A percentile compares a stretch with the other conserved stretches of the same genome.
Evolutionary conservation across 2,888 invertebrate species (phyloP).

Genomic region (Lepas anatifera): DNA sequence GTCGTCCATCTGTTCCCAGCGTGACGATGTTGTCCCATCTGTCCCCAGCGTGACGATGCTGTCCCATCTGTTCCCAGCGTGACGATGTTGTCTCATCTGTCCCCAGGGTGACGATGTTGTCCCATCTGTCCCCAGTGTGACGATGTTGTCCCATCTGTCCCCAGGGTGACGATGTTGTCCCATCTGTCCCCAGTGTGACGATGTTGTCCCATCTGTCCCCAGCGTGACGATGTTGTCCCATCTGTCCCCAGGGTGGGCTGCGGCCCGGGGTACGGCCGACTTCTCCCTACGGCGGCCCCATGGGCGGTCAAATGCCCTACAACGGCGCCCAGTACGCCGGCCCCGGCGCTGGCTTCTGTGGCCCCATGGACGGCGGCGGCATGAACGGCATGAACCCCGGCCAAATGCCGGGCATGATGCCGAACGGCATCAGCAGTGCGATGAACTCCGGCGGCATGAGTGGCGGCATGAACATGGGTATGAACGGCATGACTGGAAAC

Average conservation of each 20-base stretch:
- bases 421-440: slow-evolving; percentile 25
- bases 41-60: no score
- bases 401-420: slow-evolving; percentile 24
- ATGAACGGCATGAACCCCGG: slow-evolving; percentile 23
- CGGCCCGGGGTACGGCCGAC: slow-evolving; percentile 23
- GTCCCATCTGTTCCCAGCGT: no score
- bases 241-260: not conserved
- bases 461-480: slow-evolving; percentile 22
- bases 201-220: no score
- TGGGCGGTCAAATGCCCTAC: slow-evolving; percentile 23
- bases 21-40: no score
- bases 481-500: slow-evolving; percentile 21
- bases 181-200: no score
- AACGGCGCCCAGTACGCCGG: slow-evolving; percentile 34
- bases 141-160: no score
- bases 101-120: no score
- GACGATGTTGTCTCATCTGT: no score
- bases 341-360: slow-evolving; percentile 27
- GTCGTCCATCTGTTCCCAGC: no score
- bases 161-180: no score
- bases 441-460: slow-evolving; percentile 24
- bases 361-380: slow-evolving; percentile 25
- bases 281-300: slow-evolving; percentile 18
- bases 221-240: no score
- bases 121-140: no score